A percentile compares a stretch with the other conserved stretches of the same genome.
Conservation (phyloP, 2,113 vertebrate genomes). For the Nansenia antarctica region DNA sequence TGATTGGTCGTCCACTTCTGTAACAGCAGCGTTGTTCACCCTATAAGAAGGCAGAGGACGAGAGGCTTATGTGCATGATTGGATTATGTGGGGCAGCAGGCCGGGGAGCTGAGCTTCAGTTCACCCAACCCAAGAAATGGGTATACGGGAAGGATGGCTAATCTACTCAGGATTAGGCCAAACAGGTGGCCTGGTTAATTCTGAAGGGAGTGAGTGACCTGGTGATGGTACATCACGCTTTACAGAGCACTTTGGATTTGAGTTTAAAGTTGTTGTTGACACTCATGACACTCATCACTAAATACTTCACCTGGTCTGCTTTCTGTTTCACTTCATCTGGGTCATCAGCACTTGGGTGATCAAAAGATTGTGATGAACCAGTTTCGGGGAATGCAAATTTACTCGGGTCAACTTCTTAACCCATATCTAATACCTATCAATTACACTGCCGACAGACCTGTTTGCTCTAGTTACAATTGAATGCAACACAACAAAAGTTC, state of each 20-base stretch:
- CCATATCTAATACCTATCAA: background rate
- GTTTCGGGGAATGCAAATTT: too few relatives aligned
- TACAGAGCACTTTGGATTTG: background rate
- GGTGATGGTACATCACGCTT: background rate
- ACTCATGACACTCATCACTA: too few relatives aligned
- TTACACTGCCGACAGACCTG: background rate
- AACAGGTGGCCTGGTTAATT: conserved; percentile 15
- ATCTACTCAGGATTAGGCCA: conserved; percentile 36
- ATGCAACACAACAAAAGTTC: too few relatives aligned
- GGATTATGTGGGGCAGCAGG: conserved; percentile 45
- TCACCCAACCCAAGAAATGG: conserved; percentile 1
- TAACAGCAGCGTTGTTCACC: conserved; percentile 56
- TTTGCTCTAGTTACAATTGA: background rate
- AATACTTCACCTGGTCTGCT: too few relatives aligned
- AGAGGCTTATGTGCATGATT: conserved; percentile 42
- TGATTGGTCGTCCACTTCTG: conserved; percentile 31
- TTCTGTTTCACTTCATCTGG: too few relatives aligned
- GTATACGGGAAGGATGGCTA: conserved; percentile 13
- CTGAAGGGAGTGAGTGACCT: conserved; percentile 30
- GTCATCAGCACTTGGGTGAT: background rate
- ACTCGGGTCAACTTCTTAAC: background rate
- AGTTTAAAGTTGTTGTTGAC: background rate
- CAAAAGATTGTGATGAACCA: background rate
- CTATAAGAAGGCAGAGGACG: conserved; percentile 66
- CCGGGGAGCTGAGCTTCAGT: background rate